A percentile compares a stretch with the other conserved stretches of the same genome.
phyloP scores from a whole-genome alignment of 2,888 invertebrate species.

The Zygothrica quintamaculata region DNA sequence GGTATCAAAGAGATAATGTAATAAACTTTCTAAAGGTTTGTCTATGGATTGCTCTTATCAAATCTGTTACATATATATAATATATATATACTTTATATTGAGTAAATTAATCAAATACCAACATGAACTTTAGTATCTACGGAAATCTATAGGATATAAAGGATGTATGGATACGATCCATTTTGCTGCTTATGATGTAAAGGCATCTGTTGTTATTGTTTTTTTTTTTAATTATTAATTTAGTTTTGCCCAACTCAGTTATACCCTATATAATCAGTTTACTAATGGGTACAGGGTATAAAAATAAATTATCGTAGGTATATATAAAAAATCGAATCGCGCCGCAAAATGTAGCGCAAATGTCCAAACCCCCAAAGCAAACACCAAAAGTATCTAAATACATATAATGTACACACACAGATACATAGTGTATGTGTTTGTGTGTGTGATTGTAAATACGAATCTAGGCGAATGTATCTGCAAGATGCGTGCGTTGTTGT shows the following conservation, averaged over 20 bases:
- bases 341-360: slow-evolving; percentile 33
- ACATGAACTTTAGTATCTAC: too few species aligned
- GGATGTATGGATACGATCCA: too few species aligned
- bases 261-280: neutral
- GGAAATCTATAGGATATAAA: too few species aligned
- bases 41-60: too few species aligned
- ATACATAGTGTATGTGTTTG: slow-evolving; percentile 10
- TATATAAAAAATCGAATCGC: slow-evolving; percentile 32
- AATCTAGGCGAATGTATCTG: slow-evolving; percentile 57
- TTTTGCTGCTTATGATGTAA: too few species aligned
- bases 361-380: slow-evolving; percentile 7
- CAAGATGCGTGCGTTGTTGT: slow-evolving; percentile 45
- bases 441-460: slow-evolving; percentile 31
- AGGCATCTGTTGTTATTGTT: neutral
- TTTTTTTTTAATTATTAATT: too few species aligned
- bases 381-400: slow-evolving; percentile 3
- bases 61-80: too few species aligned
- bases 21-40: too few species aligned
- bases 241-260: neutral
- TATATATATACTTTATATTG: too few species aligned
- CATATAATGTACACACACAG: slow-evolving; percentile 8
- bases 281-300: slow-evolving; percentile 9
- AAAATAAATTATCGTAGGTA: slow-evolving; percentile 25
- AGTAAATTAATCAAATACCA: too few species aligned
- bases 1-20: too few species aligned